Percentiles rank a stretch among this genome's conserved stretches.
Evolutionary conservation across 2,797 vertebrate genomes (phyloP).

Genomic region (Spatula versicolor): DNA sequence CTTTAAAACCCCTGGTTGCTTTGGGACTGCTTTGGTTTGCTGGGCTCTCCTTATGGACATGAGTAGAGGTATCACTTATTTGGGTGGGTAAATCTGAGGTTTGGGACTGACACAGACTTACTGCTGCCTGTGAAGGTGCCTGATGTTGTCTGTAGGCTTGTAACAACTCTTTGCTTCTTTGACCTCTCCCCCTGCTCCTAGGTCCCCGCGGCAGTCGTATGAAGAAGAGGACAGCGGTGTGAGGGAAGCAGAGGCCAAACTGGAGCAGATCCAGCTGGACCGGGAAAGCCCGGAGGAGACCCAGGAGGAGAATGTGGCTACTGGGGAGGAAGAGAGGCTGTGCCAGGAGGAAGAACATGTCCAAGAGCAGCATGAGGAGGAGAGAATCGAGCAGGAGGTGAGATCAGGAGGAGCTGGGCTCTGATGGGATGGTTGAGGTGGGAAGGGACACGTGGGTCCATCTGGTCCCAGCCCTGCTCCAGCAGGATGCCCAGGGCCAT

Average conservation of each 20-base stretch:
- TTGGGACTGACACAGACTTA: accelerated
- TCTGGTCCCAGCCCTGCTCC: not conserved
- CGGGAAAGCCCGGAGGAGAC: conserved; percentile 78
- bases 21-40: not conserved
- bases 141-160: not conserved
- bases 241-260: conserved; percentile 76
- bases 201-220: conserved; percentile 6
- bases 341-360: conserved; percentile 70
- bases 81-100: not conserved
- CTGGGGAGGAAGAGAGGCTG: conserved; percentile 79
- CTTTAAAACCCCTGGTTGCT: not conserved
- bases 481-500: not conserved
- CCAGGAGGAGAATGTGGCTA: conserved; percentile 76
- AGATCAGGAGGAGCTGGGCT: not conserved
- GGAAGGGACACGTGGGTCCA: not conserved
- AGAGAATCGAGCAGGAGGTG: conserved; percentile 60
- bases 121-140: not conserved
- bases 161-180: not conserved
- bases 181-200: not conserved
- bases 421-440: not conserved
- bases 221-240: conserved; percentile 64
- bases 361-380: conserved; percentile 57
- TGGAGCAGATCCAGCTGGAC: conserved; percentile 81
- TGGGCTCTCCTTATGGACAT: no score
- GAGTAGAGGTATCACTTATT: not conserved